These are phyloP conservation scores for Cheilosia soror DNA, from an alignment of 2,888 invertebrate species.

Conservation along the genomic window DNA sequence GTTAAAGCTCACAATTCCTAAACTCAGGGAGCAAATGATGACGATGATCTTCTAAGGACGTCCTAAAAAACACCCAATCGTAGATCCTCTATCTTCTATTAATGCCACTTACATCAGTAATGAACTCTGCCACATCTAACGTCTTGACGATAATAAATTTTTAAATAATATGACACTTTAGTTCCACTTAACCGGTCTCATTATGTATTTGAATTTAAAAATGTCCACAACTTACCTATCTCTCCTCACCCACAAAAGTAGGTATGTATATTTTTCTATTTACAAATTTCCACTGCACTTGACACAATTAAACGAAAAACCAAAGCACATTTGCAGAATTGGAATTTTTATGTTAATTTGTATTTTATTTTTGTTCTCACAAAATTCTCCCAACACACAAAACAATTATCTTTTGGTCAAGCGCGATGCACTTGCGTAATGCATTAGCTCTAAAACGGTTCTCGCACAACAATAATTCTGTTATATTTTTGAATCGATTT, in stretches of 20 bases:
- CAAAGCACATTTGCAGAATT: constrained; percentile 33
- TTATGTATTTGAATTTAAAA: neutral
- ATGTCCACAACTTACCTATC: constrained; percentile 23
- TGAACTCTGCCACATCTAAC: no score
- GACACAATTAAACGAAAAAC: constrained; percentile 1
- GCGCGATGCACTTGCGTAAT: constrained; percentile 44
- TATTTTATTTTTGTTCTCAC: constrained; percentile 32
- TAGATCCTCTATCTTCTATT: no score
- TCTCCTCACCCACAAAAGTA: neutral
- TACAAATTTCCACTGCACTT: constrained; percentile 42
- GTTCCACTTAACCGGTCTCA: neutral
- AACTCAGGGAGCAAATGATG: no score
- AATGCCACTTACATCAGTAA: no score
- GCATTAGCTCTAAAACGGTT: constrained; percentile 49
- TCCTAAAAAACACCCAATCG: no score
- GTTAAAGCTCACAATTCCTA: no score
- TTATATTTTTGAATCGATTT: constrained; percentile 35
- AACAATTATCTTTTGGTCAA: constrained; percentile 14
- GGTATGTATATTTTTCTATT: constrained; percentile 4
- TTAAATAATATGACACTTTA: neutral
- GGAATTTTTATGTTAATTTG: constrained; percentile 42
- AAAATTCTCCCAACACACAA: neutral
- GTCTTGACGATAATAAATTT: no score
- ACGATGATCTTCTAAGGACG: no score
- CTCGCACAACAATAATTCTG: constrained; percentile 48